Evolutionary conservation across 1,140 invertebrate genomes (phyloP).

Genomic region (Drosophila sp.): DNA sequence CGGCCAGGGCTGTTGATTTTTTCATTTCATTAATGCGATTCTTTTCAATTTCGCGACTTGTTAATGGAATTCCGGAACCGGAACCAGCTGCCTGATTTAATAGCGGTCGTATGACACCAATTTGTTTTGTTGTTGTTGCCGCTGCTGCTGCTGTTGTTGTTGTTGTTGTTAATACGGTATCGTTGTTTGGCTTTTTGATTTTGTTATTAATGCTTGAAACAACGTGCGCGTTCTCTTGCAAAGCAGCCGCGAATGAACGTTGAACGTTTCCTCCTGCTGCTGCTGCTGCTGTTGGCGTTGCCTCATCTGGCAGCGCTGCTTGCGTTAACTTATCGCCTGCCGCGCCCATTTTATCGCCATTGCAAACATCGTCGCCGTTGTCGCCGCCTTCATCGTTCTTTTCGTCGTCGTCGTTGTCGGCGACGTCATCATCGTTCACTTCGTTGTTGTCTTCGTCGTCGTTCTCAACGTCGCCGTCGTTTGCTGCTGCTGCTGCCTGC

Average conservation of each 20-base stretch:
- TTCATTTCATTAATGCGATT: constrained; percentile 90
- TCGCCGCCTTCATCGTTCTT: constrained; percentile 18
- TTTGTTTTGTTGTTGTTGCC: constrained; percentile 67
- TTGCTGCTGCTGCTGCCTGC: constrained; percentile 11
- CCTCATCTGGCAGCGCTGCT: constrained; percentile 29
- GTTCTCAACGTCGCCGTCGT: constrained; percentile 7
- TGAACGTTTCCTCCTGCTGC: constrained; percentile 54
- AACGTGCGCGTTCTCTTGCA: constrained; percentile 74
- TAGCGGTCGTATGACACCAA: constrained; percentile 77
- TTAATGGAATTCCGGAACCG: constrained; percentile 82
- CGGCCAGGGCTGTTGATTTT: constrained; percentile 76
- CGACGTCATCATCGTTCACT: constrained; percentile 10
- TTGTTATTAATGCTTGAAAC: constrained; percentile 71
- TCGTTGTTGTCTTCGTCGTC: constrained; percentile 14
- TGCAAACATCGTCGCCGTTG: constrained; percentile 44
- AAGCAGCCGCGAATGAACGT: constrained; percentile 73
- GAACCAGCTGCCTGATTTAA: constrained; percentile 37
- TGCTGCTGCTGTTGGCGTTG: constrained; percentile 39
- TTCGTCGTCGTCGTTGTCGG: constrained; percentile 1
- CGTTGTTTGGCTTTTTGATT: constrained; percentile 83
- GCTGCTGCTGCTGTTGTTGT: constrained; percentile 33
- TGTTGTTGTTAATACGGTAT: constrained; percentile 85
- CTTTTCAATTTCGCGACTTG: constrained; percentile 89
- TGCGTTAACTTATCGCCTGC: constrained; percentile 87
- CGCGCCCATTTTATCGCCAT: constrained; percentile 76